Percentiles rank a stretch among this genome's conserved stretches.
phyloP scores from a whole-genome alignment of 2,888 invertebrate genomes.

The Drosophila quinaria region DNA sequence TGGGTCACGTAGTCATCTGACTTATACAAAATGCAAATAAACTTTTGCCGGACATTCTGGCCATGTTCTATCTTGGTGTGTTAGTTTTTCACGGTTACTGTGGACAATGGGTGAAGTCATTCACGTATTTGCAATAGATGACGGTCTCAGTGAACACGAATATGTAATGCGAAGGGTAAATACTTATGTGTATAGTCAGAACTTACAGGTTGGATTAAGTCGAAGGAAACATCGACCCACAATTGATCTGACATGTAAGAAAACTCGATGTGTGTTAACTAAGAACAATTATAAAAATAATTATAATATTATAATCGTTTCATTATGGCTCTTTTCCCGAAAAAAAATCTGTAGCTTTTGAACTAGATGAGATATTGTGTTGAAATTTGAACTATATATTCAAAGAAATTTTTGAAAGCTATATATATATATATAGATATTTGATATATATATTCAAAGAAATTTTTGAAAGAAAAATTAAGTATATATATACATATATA shows the following conservation, averaged over 20 bases:
- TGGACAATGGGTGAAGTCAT: constrained; percentile 40
- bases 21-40: constrained; percentile 74
- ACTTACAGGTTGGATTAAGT: constrained; percentile 7
- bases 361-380: too few species aligned
- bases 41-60: constrained; percentile 33
- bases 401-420: too few species aligned
- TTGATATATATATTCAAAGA: too few species aligned
- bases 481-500: too few species aligned
- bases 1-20: constrained; percentile 68
- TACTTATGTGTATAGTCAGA: neutral
- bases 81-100: constrained; percentile 19
- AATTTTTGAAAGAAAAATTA: too few species aligned
- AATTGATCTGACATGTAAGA: constrained; percentile 11
- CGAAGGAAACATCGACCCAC: neutral
- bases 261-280: constrained; percentile 1
- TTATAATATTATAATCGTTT: too few species aligned
- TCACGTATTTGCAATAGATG: constrained; percentile 34
- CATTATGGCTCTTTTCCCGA: too few species aligned
- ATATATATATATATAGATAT: too few species aligned
- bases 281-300: too few species aligned
- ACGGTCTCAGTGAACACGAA: constrained; percentile 15
- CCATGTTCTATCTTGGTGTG: constrained; percentile 25
- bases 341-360: too few species aligned
- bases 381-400: too few species aligned
- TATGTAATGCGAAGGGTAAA: neutral